Conservation (phyloP, 2,888 invertebrate genomes). For the Eulithis prunata region DNA sequence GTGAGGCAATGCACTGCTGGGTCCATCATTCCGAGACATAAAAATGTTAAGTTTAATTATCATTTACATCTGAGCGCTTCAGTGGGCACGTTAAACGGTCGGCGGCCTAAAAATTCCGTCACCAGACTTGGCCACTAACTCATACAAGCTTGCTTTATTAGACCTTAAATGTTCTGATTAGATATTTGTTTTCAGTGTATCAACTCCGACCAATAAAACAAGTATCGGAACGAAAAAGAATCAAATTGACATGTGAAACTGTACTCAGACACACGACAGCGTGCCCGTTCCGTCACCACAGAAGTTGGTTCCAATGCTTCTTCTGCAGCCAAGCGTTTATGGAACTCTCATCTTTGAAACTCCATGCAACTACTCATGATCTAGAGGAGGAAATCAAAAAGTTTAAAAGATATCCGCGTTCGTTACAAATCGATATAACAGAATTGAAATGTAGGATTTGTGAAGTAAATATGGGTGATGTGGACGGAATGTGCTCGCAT, state of each 20-base stretch:
- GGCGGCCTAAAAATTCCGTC: too few species aligned
- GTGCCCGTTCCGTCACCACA: conserved; percentile 73
- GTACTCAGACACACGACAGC: conserved; percentile 69
- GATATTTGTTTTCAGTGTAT: conserved; percentile 7
- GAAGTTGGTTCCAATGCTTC: conserved; percentile 78
- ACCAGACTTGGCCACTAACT: too few species aligned
- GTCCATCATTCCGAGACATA: too few species aligned
- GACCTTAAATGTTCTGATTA: too few species aligned
- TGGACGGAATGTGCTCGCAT: conserved; percentile 62
- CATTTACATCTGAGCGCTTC: too few species aligned
- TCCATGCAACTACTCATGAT: conserved; percentile 57
- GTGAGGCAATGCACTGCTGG: too few species aligned
- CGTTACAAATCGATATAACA: conserved; percentile 74
- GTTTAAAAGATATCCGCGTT: conserved; percentile 70
- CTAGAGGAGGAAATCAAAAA: conserved; percentile 63
- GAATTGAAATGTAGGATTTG: conserved; percentile 67
- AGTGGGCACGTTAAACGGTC: too few species aligned
- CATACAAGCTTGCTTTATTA: too few species aligned
- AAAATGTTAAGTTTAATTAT: too few species aligned
- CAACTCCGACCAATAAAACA: conserved; percentile 46
- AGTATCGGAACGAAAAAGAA: conserved; percentile 66
- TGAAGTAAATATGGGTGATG: conserved; percentile 56
- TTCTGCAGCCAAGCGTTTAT: conserved; percentile 71
- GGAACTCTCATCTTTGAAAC: conserved; percentile 61
- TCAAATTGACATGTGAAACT: conserved; percentile 63